These are phyloP conservation scores for Dioctria linearis DNA, from an alignment of 2,888 invertebrate genomes.

Conservation along the genomic window DNA sequence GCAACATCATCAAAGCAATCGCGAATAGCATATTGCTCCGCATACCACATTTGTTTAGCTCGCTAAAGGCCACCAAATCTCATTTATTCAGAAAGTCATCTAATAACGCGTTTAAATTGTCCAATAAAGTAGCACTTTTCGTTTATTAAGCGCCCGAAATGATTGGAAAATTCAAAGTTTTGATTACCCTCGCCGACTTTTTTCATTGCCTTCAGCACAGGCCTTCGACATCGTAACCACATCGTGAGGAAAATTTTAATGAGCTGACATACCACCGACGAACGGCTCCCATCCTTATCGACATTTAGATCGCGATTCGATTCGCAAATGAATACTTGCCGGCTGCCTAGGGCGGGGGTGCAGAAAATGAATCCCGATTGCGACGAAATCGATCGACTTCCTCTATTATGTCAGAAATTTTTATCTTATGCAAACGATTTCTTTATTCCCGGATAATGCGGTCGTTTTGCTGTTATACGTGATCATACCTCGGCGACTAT, in stretches of 20 bases:
- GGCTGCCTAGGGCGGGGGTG: background rate
- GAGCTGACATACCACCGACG: constrained; percentile 23
- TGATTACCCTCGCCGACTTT: background rate
- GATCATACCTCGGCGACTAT: background rate
- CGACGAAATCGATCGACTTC: constrained; percentile 35
- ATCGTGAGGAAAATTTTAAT: constrained; percentile 49
- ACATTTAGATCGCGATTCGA: constrained; percentile 28
- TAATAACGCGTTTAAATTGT: constrained; percentile 19
- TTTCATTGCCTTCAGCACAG: background rate
- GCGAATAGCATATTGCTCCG: background rate
- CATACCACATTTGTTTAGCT: constrained; percentile 3
- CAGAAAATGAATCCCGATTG: constrained; percentile 10
- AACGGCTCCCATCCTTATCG: constrained; percentile 20
- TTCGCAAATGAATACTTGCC: constrained; percentile 10
- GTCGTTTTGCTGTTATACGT: constrained; percentile 24
- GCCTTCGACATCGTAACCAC: constrained; percentile 8
- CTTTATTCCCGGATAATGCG: constrained; percentile 21
- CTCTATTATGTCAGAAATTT: constrained; percentile 28
- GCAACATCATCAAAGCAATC: background rate
- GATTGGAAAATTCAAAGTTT: constrained; percentile 15
- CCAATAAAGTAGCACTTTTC: constrained; percentile 20
- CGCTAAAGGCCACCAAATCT: background rate
- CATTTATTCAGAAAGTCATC: constrained; percentile 4
- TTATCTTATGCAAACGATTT: constrained; percentile 21
- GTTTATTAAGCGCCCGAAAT: constrained; percentile 6